These are phyloP conservation scores for Habrosyne pyritoides DNA, from an alignment of 2,888 invertebrate species.

Conservation along the genomic window DNA sequence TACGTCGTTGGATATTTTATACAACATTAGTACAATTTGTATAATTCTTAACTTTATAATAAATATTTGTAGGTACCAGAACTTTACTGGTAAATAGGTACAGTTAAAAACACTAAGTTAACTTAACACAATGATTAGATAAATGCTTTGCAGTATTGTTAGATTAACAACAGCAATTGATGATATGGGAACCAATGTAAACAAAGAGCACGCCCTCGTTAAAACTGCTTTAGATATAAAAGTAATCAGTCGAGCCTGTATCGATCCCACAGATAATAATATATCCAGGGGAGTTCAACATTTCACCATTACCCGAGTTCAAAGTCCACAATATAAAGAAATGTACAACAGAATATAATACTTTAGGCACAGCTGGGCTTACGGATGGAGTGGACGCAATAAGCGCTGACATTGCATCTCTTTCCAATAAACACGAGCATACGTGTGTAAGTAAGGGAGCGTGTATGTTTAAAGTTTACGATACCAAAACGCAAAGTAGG, in stretches of 20 bases:
- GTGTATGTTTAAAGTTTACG: conserved; percentile 60
- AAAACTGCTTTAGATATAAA: conserved; percentile 36
- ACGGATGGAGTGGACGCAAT: conserved; percentile 65
- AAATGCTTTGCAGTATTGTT: neutral
- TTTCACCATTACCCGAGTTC: conserved; percentile 77
- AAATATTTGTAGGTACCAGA: neutral
- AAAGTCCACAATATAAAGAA: conserved; percentile 77
- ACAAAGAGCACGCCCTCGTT: conserved; percentile 42
- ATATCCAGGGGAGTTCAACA: conserved; percentile 56
- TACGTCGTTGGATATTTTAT: conserved; percentile 31
- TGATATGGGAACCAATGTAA: conserved; percentile 14
- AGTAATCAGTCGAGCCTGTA: conserved; percentile 45
- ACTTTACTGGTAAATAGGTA: too few relatives aligned
- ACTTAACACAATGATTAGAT: neutral
- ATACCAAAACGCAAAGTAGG: conserved; percentile 76
- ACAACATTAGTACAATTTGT: neutral
- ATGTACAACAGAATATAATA: conserved; percentile 60
- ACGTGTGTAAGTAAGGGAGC: conserved; percentile 63
- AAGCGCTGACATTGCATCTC: conserved; percentile 70
- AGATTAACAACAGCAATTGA: conserved; percentile 3
- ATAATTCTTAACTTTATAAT: neutral
- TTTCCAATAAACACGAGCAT: conserved; percentile 61
- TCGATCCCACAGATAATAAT: conserved; percentile 63
- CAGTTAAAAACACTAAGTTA: too few relatives aligned
- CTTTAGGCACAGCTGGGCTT: conserved; percentile 72